phyloP scores from a whole-genome alignment of 2,797 vertebrate genomes.

The Tauraco hartlaubi region DNA sequence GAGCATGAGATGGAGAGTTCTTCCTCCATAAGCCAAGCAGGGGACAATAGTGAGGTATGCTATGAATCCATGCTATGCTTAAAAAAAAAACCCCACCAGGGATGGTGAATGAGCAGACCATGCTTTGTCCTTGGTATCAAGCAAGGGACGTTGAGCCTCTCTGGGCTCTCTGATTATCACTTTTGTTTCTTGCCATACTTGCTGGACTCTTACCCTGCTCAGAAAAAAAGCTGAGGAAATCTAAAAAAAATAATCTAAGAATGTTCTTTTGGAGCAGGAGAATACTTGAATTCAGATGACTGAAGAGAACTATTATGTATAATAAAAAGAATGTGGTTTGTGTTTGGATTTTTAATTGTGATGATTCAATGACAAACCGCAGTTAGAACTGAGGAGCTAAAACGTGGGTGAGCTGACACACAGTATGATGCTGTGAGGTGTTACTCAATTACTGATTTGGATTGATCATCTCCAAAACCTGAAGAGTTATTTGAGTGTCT shows the following conservation, averaged over 20 bases:
- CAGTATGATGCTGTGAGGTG: not conserved
- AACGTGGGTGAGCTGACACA: not conserved
- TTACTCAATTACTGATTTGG: not conserved
- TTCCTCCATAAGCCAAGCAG: accelerated
- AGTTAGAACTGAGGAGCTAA: not conserved
- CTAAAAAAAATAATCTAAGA: not conserved
- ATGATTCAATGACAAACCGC: not conserved
- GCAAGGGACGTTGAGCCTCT: not conserved
- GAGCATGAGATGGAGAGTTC: not conserved
- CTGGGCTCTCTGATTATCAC: not conserved
- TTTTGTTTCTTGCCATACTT: not conserved
- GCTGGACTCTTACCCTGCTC: not conserved
- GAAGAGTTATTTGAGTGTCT: not conserved
- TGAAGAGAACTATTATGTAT: not conserved
- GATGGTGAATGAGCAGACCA: not conserved
- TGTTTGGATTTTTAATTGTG: not conserved
- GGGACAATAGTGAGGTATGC: accelerated
- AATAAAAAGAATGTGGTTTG: not conserved
- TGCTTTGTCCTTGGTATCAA: not conserved
- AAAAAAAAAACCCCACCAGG: not conserved
- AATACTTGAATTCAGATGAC: not conserved
- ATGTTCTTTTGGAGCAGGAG: not conserved
- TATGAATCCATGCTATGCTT: accelerated
- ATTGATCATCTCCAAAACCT: not conserved
- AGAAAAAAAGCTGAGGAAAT: not conserved